Base-by-base conservation (phyloP, 2,888 invertebrate species). In the Crocallis elinguaria region DNA sequence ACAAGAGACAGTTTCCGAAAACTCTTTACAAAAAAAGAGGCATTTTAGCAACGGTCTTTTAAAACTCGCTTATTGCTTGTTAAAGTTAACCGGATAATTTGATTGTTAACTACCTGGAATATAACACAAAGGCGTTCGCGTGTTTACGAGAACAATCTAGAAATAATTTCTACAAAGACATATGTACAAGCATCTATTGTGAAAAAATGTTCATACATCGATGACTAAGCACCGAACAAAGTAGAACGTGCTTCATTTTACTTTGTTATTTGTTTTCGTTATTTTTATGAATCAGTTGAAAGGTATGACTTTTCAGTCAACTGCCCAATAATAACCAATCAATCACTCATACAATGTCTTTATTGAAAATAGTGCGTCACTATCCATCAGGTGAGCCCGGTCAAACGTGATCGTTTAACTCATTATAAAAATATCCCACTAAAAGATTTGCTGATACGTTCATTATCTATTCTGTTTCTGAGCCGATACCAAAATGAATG, bases 31-130 rank as follows among this genome's bases (percentile, higher is more conserved):
- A 23, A 30, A 23, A 30, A 29, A 36, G 33, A 42, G 4, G 23
- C 16, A 5, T 16, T 38, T 48, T 43, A 8, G 41, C 0, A 13
- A 48, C 32, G 38, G 53, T 29, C 25, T 25, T 48, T 48, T 1
- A 48, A 37, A 25, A 29, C 21, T 37, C 29, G n/a, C 16, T 33
- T 7, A 38, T 12, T 13, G 11, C 35, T 33, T 45, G 38, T 39
- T 17, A 21, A 39, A 43, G 11, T 19, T 19, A 41, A 38, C 21
- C 21, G 13, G 30, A 39, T 52, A 43, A 32, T 48, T 32, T 30
- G 19, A 49, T 57, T 45, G 51, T 57, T 51, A n/a, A 4, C 12
- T 57, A 51, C 54, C 19, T 36, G 46, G 49, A 57, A 60, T 45
- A 30, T 44, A 11, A 50, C 46, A 37, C 21, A 37, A 49, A 41